Evolutionary conservation across 2,888 invertebrate species (phyloP), one percentile per base, ranked within the genome.

Genomic region (Epirrhoe tristata): DNA sequence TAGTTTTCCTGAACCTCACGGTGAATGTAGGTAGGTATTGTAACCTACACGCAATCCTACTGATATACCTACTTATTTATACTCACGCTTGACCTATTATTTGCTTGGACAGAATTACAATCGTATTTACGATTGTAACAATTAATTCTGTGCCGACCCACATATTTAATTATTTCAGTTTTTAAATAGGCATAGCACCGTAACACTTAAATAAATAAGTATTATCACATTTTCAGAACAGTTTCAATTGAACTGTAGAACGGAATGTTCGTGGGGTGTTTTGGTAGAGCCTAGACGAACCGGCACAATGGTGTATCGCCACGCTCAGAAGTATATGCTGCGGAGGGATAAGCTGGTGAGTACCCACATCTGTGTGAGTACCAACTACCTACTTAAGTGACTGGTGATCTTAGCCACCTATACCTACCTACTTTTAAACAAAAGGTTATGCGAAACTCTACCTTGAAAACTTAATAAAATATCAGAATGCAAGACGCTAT

Each of bases 321-420:
- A 65, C 24, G 52, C 63, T 50, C 54, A 70, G 12, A 66, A 71
- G 71, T 70, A 71, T 43, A 77, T 74, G 74, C 66, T 73, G 55
- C 70, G 76, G 48, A 73, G 70, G 62, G 75, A 77, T 24, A 75
- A 71, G 66, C 43, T 70, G 58, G 75, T 74, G 68, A 66, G 61
- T 63, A n/a, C n/a, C n/a, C n/a, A n/a, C n/a, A n/a, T n/a, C n/a
- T n/a, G n/a, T n/a, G n/a, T n/a, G n/a, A n/a, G n/a, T n/a, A n/a
- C n/a, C n/a, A n/a, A n/a, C n/a, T n/a, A n/a, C n/a, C n/a, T n/a
- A n/a, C n/a, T n/a, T n/a, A n/a, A n/a, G n/a, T n/a, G n/a, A n/a
- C n/a, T n/a, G n/a, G n/a, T n/a, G n/a, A n/a, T n/a, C n/a, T n/a
- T n/a, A n/a, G n/a, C n/a, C n/a, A n/a, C n/a, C n/a, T n/a, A n/a